Evolutionary conservation across 2,797 vertebrate species (phyloP).

Genomic region (Scyliorhinus canicula): DNA sequence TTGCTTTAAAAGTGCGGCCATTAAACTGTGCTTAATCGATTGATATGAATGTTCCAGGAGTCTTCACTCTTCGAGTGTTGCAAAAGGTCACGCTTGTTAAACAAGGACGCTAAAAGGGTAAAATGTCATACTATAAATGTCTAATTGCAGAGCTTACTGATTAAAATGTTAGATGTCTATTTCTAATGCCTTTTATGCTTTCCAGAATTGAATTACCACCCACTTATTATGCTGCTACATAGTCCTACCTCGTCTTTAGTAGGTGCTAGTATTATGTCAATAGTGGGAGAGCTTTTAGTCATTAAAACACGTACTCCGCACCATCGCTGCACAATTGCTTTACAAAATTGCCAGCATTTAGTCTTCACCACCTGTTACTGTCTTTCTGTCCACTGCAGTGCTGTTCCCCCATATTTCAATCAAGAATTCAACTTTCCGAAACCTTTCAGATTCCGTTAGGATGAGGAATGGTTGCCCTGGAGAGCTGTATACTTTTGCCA

Average conservation of each 20-base stretch:
- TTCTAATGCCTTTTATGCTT: not conserved
- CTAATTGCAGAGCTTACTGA: not conserved
- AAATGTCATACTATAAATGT: not conserved
- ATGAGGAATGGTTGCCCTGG: not conserved
- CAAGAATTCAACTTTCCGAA: not conserved
- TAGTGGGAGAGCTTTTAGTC: not conserved
- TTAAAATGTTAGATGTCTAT: not conserved
- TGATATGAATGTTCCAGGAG: not conserved
- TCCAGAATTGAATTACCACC: not conserved
- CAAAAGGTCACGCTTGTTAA: not conserved
- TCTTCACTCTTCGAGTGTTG: not conserved
- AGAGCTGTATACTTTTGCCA: not conserved
- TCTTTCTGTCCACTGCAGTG: not conserved
- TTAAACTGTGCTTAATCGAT: not conserved
- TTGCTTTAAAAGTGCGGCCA: not conserved
- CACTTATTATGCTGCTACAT: not conserved
- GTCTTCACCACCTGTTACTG: not conserved
- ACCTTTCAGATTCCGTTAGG: not conserved
- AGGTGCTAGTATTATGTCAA: not conserved
- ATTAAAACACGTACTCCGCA: not conserved
- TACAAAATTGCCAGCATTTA: not conserved
- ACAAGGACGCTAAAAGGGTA: not conserved
- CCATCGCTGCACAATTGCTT: not conserved
- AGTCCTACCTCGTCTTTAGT: too few species aligned
- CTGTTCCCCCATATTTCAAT: not conserved